Percentiles rank a stretch among this genome's conserved stretches.
Evolutionary conservation across 2,113 vertebrate genomes (phyloP).

Genomic region (Toxotes jaculatrix): DNA sequence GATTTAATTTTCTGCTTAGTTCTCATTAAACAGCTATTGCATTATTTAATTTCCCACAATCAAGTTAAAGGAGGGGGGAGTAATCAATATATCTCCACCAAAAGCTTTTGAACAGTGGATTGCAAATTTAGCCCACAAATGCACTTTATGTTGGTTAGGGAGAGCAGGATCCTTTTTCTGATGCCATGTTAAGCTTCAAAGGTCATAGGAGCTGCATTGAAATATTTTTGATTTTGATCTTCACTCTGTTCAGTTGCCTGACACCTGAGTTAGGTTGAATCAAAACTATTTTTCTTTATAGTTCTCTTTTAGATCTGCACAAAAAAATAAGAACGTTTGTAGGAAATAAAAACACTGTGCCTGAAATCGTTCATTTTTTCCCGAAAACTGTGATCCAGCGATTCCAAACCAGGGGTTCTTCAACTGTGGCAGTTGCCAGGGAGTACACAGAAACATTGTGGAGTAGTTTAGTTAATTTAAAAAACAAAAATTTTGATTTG

Average conservation of each 20-base stretch:
- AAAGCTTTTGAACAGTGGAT: slow-evolving; percentile 81
- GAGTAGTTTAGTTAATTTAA: neutral
- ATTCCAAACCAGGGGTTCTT: too few species aligned
- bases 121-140: slow-evolving; percentile 75
- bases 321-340: neutral
- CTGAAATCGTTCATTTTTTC: too few species aligned
- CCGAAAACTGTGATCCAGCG: neutral
- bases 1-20: slow-evolving; percentile 88
- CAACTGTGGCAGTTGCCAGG: too few species aligned
- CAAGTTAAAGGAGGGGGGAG: slow-evolving; percentile 72
- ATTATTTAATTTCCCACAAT: slow-evolving; percentile 89
- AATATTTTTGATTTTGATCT: slow-evolving; percentile 29
- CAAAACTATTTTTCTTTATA: neutral
- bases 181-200: slow-evolving; percentile 54
- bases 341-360: neutral
- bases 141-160: slow-evolving; percentile 57
- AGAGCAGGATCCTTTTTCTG: slow-evolving; percentile 24
- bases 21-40: slow-evolving; percentile 87
- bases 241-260: neutral
- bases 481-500: neutral
- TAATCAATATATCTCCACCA: slow-evolving; percentile 75
- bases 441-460: too few species aligned
- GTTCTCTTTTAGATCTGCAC: neutral
- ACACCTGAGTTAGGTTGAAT: neutral
- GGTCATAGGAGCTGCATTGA: slow-evolving; percentile 18